phyloP scores from a whole-genome alignment of 1,140 invertebrate genomes.

The Drosophila grimshawi region DNA sequence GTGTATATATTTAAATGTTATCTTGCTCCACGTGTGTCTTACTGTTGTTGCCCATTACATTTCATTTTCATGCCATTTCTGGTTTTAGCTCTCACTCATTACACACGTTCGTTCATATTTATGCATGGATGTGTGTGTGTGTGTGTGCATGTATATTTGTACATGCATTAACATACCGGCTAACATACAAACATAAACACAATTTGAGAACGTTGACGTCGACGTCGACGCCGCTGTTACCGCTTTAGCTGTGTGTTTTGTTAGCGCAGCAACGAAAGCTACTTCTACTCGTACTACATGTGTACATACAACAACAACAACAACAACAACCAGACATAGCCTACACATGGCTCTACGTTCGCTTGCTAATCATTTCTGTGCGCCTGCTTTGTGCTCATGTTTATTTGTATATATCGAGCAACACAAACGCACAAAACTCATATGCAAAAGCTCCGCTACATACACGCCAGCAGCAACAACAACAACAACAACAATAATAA shows the following conservation, averaged over 20 bases:
- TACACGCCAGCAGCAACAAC: slow-evolving; percentile 35
- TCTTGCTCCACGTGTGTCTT: slow-evolving; percentile 14
- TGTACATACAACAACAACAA: slow-evolving; percentile 53
- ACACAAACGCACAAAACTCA: slow-evolving; percentile 77
- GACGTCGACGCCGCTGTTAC: slow-evolving; percentile 57
- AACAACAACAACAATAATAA: neutral
- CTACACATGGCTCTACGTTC: slow-evolving; percentile 47
- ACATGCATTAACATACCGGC: slow-evolving; percentile 49
- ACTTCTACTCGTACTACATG: slow-evolving; percentile 59
- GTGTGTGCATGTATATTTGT: slow-evolving; percentile 15
- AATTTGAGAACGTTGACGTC: slow-evolving; percentile 66
- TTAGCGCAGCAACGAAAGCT: slow-evolving; percentile 40
- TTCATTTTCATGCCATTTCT: slow-evolving; percentile 74
- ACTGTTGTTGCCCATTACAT: slow-evolving; percentile 63
- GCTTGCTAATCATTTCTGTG: slow-evolving; percentile 76
- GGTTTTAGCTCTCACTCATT: slow-evolving; percentile 73
- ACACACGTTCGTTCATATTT: slow-evolving; percentile 44
- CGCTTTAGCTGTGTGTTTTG: slow-evolving; percentile 64
- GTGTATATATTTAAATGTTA: slow-evolving; percentile 50
- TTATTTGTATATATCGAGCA: slow-evolving; percentile 83
- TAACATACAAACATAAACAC: slow-evolving; percentile 49
- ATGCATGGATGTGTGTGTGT: slow-evolving; percentile 5
- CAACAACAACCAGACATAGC: slow-evolving; percentile 29
- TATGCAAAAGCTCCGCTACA: slow-evolving; percentile 64
- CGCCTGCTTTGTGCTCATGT: slow-evolving; percentile 80